Conservation (phyloP, 2,888 invertebrate genomes). For the Flexamia atlantica region DNA sequence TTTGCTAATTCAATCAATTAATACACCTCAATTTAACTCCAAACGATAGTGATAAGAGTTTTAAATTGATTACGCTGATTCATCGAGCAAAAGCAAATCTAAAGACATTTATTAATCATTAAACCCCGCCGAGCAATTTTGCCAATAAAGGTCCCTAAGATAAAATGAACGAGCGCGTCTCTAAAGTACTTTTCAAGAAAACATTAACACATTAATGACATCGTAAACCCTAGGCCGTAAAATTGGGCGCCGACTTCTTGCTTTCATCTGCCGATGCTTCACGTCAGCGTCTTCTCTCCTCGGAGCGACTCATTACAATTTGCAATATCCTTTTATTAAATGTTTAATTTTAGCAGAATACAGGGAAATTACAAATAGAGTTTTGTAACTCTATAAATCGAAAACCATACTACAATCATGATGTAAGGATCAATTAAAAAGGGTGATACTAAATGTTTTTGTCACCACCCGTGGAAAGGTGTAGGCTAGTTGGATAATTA, state of each 20-base stretch:
- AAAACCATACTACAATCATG: too few species aligned
- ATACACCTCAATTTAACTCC: too few species aligned
- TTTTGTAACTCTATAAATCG: too few species aligned
- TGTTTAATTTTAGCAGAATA: too few species aligned
- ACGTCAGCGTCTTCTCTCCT: not conserved
- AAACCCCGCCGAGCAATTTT: not conserved
- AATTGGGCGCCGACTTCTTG: conserved; percentile 26
- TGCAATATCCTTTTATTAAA: not conserved
- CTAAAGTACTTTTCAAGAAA: conserved; percentile 13
- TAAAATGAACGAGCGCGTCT: conserved; percentile 19
- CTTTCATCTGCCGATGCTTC: conserved; percentile 17
- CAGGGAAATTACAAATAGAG: too few species aligned
- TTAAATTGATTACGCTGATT: not conserved
- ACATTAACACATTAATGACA: conserved; percentile 39
- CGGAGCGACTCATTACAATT: not conserved
- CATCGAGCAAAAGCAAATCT: not conserved
- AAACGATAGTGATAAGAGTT: too few species aligned
- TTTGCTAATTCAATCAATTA: too few species aligned
- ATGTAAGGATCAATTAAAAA: too few species aligned
- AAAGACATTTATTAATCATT: conserved; percentile 4
- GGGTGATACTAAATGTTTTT: too few species aligned
- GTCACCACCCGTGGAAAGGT: too few species aligned
- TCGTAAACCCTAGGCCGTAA: conserved; percentile 34
- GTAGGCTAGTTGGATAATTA: too few species aligned
- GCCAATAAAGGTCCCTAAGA: conserved; percentile 16